Percentiles rank a stretch among this genome's conserved stretches.
phyloP scores from a whole-genome alignment of 2,888 invertebrate genomes.

The Axea sp. region DNA sequence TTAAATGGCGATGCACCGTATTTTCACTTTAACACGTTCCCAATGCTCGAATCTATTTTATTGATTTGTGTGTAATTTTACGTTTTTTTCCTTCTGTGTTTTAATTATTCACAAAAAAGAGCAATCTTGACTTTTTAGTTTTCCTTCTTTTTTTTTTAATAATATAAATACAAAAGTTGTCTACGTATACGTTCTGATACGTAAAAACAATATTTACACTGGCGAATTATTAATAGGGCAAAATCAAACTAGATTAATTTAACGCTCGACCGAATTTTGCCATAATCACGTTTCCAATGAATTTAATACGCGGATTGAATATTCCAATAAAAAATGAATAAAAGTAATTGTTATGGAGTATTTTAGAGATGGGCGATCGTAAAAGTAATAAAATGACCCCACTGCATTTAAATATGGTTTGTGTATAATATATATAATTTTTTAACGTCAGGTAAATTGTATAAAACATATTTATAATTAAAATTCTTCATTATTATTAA shows the following conservation, averaged over 20 bases:
- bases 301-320: slow-evolving; percentile 43
- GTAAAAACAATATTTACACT: slow-evolving; percentile 40
- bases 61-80: too few species aligned
- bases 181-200: not conserved
- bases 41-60: too few species aligned
- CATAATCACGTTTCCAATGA: slow-evolving; percentile 29
- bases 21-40: slow-evolving; percentile 29
- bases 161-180: not conserved
- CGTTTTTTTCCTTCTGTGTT: too few species aligned
- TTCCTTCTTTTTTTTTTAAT: too few species aligned
- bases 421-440: not conserved
- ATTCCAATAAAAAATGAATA: slow-evolving; percentile 33
- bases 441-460: too few species aligned
- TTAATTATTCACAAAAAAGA: not conserved
- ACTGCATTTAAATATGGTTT: too few species aligned
- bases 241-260: slow-evolving; percentile 57
- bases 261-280: slow-evolving; percentile 31
- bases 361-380: slow-evolving; percentile 22
- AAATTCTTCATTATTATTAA: too few species aligned
- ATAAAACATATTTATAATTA: too few species aligned
- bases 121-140: slow-evolving; percentile 4
- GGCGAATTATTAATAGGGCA: slow-evolving; percentile 38
- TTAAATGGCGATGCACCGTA: slow-evolving; percentile 33
- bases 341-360: slow-evolving; percentile 34
- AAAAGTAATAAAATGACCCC: slow-evolving; percentile 16